Base-by-base conservation (phyloP, 2,797 vertebrate species). In the Kryptopterus vitreolus region DNA sequence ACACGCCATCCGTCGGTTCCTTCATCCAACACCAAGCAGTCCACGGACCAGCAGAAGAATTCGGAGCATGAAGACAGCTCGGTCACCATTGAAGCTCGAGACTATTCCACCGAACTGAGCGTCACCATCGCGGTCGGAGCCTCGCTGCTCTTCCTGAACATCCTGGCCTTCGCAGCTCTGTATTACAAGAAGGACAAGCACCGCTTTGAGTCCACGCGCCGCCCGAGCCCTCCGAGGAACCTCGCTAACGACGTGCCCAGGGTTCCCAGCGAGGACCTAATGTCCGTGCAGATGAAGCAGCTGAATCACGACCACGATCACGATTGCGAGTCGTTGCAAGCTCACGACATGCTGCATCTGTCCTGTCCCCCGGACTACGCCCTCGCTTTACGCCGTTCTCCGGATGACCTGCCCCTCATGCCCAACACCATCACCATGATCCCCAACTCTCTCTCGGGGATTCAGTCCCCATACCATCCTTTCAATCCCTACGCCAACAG, bases 101-200 rank as follows among this genome's bases (percentile, higher is more conserved):
- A 98, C 88, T 98, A 98, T 83, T 98, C 97, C 5, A 98, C 97
- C 0, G 97, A 99, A 71, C 88, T 98, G 38, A 98, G 97, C 0
- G 97, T 98, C 76, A 99, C 97, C 24, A 98, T 99, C 26, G 97
- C 97, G 0, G 97, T 99, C 48, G 97, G 97, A 0, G 97, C 97
- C 0, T 99, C 97, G 0, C 87, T 99, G 66, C 89, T 98, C 6
- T 99, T 99, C 87, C 93, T 99, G 0, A 99, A 99, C 89, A 98
- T 99, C 88, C 88, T 99, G 80, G 97, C 97, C 0, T 99, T 99
- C 16, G 97, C 97, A 0, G 97, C 97, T 0, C 88, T 99, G 0
- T 96, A 98, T 83, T 99, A 99, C 90, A 99, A 99, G 89, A 98
- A 98, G 85, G 97, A 99, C 90, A 98, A 98, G 87, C 79, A 96